Evolutionary conservation across 2,113 vertebrate genomes (phyloP).

Genomic region (Epinephelus fuscoguttatus): DNA sequence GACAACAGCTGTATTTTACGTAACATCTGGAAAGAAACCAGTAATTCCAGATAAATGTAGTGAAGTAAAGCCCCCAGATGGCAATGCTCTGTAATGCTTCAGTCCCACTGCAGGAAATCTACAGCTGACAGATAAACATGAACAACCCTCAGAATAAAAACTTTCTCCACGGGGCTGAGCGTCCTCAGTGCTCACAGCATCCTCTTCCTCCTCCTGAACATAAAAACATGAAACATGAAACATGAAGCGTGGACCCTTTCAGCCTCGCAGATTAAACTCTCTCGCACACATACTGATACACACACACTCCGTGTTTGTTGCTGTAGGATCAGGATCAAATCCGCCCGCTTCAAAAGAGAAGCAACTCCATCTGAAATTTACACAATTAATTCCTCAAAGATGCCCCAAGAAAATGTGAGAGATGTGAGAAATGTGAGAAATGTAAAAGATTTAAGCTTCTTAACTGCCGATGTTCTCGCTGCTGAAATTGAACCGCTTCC

Average conservation of each 20-base stretch:
- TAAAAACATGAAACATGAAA: neutral
- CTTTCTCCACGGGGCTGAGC: neutral
- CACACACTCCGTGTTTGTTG: neutral
- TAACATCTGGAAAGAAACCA: no score
- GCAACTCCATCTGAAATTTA: neutral
- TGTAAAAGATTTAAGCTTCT: neutral
- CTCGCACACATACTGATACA: no score
- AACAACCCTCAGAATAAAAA: no score
- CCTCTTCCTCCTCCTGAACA: neutral
- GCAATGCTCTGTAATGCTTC: no score
- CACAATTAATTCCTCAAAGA: slow-evolving; percentile 7
- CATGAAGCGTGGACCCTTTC: no score
- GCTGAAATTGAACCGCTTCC: neutral
- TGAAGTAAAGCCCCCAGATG: no score
- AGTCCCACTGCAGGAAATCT: no score
- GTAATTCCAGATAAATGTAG: no score
- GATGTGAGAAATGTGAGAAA: neutral
- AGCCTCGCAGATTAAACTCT: neutral
- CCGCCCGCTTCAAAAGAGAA: neutral
- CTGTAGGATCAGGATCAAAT: slow-evolving; percentile 12
- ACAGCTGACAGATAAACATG: no score
- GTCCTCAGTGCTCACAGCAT: neutral
- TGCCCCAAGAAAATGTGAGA: neutral
- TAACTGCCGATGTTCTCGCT: neutral
- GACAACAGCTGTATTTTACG: no score